Evolutionary conservation across 2,113 vertebrate genomes (phyloP).

Genomic region (Nibea albiflora): DNA sequence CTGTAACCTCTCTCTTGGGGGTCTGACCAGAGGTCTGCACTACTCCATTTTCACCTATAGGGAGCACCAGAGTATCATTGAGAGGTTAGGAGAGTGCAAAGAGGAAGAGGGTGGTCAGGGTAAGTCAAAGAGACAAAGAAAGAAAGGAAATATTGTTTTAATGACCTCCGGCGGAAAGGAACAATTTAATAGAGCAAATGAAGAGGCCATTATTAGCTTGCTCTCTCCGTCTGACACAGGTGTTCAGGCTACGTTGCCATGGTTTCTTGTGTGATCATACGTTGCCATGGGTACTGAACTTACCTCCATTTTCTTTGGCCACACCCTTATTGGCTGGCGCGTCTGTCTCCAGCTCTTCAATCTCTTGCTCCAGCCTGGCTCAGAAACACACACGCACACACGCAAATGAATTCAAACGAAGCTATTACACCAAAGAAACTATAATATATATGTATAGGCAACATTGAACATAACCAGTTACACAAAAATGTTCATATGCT

Average conservation of each 20-base stretch:
- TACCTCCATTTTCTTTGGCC: slow-evolving; percentile 82
- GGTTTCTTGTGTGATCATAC: slow-evolving; percentile 74
- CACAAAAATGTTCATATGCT: too few relatives aligned
- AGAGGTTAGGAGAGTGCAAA: neutral
- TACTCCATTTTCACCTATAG: slow-evolving; percentile 87
- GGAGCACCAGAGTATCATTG: slow-evolving; percentile 58
- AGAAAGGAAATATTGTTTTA: slow-evolving; percentile 63
- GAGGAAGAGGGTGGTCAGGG: slow-evolving; percentile 13
- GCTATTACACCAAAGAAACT: neutral
- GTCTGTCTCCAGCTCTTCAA: slow-evolving; percentile 90
- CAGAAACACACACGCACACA: slow-evolving; percentile 46
- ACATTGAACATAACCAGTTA: neutral
- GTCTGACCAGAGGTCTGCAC: slow-evolving; percentile 84
- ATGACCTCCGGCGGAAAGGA: slow-evolving; percentile 54
- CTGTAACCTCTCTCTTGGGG: slow-evolving; percentile 88
- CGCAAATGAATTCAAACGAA: neutral
- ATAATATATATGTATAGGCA: neutral
- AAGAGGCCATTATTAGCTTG: slow-evolving; percentile 47
- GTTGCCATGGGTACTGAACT: slow-evolving; percentile 63
- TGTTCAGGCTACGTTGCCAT: slow-evolving; percentile 54
- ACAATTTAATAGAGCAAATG: slow-evolving; percentile 46
- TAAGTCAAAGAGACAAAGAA: slow-evolving; percentile 44
- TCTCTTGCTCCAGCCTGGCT: slow-evolving; percentile 91
- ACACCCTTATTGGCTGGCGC: slow-evolving; percentile 72
- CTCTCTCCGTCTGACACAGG: slow-evolving; percentile 36